Evolutionary conservation across 2,888 invertebrate genomes (phyloP).

Genomic region (Caenorhabditis sp.): DNA sequence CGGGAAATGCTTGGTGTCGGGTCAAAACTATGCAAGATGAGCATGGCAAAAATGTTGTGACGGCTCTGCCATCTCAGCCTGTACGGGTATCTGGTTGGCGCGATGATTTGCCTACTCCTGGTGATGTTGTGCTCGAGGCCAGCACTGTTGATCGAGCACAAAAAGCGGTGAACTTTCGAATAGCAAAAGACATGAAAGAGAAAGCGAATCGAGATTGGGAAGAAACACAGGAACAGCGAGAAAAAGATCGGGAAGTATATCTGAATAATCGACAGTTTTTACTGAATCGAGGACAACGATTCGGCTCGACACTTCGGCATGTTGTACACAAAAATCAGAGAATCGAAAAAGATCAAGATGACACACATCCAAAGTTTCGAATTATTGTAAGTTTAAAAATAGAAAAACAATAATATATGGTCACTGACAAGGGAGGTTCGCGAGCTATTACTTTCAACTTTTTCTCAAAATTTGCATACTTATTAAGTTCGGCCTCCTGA

Average conservation of each 20-base stretch:
- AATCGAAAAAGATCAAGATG: constrained; percentile 49
- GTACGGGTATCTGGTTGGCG: constrained; percentile 80
- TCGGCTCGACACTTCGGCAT: constrained; percentile 49
- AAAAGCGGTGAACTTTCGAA: constrained; percentile 79
- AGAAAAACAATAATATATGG: too few species aligned
- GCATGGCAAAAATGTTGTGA: constrained; percentile 48
- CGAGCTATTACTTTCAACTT: too few species aligned
- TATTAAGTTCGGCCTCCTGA: too few species aligned
- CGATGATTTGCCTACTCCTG: constrained; percentile 83
- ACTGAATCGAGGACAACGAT: constrained; percentile 44
- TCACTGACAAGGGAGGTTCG: too few species aligned
- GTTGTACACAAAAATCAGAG: constrained; percentile 54
- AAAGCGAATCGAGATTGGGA: constrained; percentile 75
- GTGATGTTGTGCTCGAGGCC: constrained; percentile 86
- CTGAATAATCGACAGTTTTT: constrained; percentile 57
- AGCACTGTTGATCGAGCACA: constrained; percentile 78
- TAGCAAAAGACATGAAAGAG: constrained; percentile 76
- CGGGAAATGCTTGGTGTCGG: constrained; percentile 82
- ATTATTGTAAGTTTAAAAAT: constrained; percentile 44
- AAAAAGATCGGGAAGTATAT: constrained; percentile 63
- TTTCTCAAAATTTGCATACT: too few species aligned
- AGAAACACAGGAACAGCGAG: constrained; percentile 52
- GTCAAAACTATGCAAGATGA: constrained; percentile 74
- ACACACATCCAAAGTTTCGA: constrained; percentile 46
- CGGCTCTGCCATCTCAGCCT: constrained; percentile 63